Evolutionary conservation across 1,140 invertebrate genomes (phyloP).

Genomic region (Eurosta solidaginis): DNA sequence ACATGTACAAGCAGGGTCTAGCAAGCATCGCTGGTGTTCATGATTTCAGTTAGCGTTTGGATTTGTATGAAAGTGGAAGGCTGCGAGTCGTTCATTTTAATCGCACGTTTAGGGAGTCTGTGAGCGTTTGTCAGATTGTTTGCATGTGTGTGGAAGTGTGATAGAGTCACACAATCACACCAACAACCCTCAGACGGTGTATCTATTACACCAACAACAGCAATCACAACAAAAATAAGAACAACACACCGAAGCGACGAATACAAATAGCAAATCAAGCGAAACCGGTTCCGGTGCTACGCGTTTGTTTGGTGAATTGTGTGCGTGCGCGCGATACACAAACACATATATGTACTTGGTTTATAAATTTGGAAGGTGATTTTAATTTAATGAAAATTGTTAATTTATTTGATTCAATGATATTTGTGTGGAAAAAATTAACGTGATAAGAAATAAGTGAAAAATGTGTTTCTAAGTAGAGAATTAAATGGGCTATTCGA

Average conservation of each 20-base stretch:
- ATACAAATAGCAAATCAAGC: constrained; percentile 24
- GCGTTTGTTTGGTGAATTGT: constrained; percentile 17
- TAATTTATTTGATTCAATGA: not conserved
- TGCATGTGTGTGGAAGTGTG: not conserved
- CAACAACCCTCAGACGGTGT: constrained; percentile 18
- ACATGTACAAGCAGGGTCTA: not conserved
- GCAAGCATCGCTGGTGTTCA: not conserved
- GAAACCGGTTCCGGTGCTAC: constrained; percentile 25
- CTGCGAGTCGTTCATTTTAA: not conserved
- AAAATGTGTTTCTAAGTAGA: not conserved
- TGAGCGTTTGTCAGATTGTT: constrained; percentile 23
- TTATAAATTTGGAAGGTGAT: not conserved
- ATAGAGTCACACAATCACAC: not conserved
- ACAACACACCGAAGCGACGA: constrained; percentile 8
- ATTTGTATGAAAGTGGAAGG: not conserved
- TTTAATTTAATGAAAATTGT: not conserved
- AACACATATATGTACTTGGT: not conserved
- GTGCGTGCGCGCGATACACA: constrained; percentile 4
- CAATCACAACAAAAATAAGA: not conserved
- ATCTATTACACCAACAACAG: not conserved
- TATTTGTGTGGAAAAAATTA: not conserved
- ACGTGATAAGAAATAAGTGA: not conserved
- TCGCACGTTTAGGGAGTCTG: not conserved
- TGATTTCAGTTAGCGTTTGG: constrained; percentile 6
- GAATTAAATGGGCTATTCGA: too few relatives aligned